phyloP scores from a whole-genome alignment of 2,113 vertebrate species.

The Neoarius graeffei region DNA sequence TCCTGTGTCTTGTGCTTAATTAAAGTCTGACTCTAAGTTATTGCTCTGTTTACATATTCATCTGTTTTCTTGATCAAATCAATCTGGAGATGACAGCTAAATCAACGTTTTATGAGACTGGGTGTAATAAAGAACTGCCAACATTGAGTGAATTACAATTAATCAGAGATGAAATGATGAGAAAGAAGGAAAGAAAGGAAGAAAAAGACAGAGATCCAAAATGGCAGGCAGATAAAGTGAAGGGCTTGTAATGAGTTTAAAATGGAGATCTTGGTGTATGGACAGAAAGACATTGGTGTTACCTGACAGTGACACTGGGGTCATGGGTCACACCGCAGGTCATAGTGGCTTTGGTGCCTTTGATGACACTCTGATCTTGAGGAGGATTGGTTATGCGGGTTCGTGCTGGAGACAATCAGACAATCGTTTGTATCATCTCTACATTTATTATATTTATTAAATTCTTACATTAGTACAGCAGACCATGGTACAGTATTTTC shows the following conservation, averaged over 20 bases:
- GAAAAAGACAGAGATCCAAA: constrained; percentile 5
- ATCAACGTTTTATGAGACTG: constrained; percentile 64
- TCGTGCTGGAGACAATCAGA: constrained; percentile 77
- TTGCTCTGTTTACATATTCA: constrained; percentile 79
- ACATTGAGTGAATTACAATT: constrained; percentile 30
- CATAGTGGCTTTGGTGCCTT: constrained; percentile 94
- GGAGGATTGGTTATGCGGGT: constrained; percentile 91
- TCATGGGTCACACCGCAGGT: constrained; percentile 92
- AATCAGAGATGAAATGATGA: constrained; percentile 20
- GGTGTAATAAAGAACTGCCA: constrained; percentile 45
- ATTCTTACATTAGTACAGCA: not conserved
- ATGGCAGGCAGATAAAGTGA: not conserved
- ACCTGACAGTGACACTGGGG: constrained; percentile 89
- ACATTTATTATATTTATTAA: not conserved
- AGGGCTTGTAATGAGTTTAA: not conserved
- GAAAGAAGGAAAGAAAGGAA: constrained; percentile 1
- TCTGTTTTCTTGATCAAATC: constrained; percentile 74
- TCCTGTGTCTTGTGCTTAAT: constrained; percentile 76
- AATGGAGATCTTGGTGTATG: not conserved
- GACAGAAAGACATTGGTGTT: constrained; percentile 22
- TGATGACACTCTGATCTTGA: constrained; percentile 96
- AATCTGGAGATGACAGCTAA: constrained; percentile 75
- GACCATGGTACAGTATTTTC: not conserved
- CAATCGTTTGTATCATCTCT: not conserved
- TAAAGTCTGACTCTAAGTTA: constrained; percentile 76